These are phyloP conservation scores for Caenorhabditis tropicalis DNA, from an alignment of 1,140 invertebrate genomes.

Conservation along the genomic window DNA sequence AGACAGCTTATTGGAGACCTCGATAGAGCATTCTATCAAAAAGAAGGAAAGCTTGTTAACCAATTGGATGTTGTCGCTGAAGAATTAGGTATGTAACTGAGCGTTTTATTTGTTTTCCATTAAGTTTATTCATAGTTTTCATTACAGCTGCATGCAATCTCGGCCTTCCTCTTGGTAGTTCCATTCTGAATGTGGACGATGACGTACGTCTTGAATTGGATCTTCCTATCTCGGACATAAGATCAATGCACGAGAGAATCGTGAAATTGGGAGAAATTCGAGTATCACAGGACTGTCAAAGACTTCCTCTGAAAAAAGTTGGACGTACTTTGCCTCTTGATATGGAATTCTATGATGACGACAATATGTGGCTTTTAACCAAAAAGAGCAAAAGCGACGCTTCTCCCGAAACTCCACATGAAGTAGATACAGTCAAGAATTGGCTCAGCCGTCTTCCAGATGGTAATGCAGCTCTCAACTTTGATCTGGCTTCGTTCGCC, in stretches of 20 bases:
- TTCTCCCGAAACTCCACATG: constrained; percentile 18
- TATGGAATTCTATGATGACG: constrained; percentile 27
- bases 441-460: constrained; percentile 29
- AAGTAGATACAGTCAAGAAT: constrained; percentile 19
- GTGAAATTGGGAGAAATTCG: background rate
- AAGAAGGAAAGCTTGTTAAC: constrained; percentile 3
- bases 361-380: constrained; percentile 33
- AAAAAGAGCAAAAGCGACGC: constrained; percentile 12
- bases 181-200: constrained; percentile 8
- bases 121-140: background rate
- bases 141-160: constrained; percentile 8
- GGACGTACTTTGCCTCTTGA: constrained; percentile 28
- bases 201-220: constrained; percentile 35
- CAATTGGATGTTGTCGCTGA: constrained; percentile 17
- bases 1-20: background rate
- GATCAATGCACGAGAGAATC: background rate
- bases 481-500: background rate
- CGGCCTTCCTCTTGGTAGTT: background rate
- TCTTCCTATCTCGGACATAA: background rate
- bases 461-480: constrained; percentile 14
- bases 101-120: background rate
- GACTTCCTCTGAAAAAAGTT: constrained; percentile 13
- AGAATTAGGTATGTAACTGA: background rate
- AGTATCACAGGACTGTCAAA: background rate
- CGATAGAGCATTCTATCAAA: constrained; percentile 6